Percentiles rank a stretch among this genome's conserved stretches.
These are phyloP conservation scores for Microctonus hyperodae DNA, from an alignment of 2,888 invertebrate species.

Conservation along the genomic window DNA sequence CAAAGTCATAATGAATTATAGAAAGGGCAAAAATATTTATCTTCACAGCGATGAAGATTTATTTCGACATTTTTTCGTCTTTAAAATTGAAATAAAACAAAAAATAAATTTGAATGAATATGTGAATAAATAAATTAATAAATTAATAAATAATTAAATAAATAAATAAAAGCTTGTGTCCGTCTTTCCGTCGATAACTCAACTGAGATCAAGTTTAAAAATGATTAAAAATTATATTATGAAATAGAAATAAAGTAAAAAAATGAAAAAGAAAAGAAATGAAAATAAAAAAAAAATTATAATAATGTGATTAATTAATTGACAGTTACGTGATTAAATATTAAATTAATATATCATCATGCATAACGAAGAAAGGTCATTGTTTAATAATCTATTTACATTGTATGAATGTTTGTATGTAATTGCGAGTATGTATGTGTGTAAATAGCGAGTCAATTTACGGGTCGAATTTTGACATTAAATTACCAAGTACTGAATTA, in stretches of 20 bases:
- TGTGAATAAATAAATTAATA: neutral
- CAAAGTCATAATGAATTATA: neutral
- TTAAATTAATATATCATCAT: neutral
- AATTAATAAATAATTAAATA: neutral
- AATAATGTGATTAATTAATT: constrained; percentile 1
- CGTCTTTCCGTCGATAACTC: constrained; percentile 15
- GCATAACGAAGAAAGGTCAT: neutral
- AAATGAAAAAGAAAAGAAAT: neutral
- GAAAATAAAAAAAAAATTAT: neutral
- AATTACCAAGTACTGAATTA: constrained; percentile 16
- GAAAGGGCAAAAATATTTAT: neutral
- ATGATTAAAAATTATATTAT: neutral
- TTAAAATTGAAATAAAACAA: neutral
- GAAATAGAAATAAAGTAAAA: no score
- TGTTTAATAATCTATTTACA: neutral
- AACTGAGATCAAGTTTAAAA: neutral
- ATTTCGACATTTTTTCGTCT: neutral
- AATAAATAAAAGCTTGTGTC: neutral
- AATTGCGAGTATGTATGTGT: neutral
- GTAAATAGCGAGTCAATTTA: constrained; percentile 17
- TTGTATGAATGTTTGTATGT: neutral
- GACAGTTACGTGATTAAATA: neutral
- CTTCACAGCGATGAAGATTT: neutral
- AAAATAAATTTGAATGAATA: neutral
- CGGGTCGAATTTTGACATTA: constrained; percentile 25